Evolutionary conservation across 2,113 vertebrate species (phyloP), one percentile per base, ranked within the genome.

Genomic region (Nibea coibor): DNA sequence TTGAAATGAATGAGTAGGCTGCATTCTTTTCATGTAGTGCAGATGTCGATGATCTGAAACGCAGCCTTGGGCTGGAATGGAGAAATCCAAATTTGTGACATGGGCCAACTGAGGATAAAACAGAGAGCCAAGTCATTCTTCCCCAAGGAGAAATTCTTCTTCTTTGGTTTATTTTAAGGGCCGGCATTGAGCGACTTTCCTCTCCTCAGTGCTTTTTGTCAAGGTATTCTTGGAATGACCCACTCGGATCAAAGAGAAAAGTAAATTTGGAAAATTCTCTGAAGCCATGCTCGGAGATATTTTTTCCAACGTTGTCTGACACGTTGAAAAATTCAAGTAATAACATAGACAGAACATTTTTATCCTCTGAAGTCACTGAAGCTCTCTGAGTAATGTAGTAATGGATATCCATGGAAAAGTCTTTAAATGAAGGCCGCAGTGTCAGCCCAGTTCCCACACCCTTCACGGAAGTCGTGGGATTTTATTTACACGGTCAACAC

Each of bases 301-400:
- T 80, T 39, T 39, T 80, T 77, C 53, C 1, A 53, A 31, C 31
- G 35, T 0, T 35, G 8, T 66, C 45, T 53, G 14, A 62, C 63
- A 50, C 9, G 11, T 45, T 51, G 56, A 81, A 66, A 87, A 58
- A 67, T 24, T 54, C 9, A n/a, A 31, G 51, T 57, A 39, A 72
- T 75, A 61, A 70, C 22, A 57, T 26, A 16, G 20, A 47, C 35
- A 59, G 61, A 70, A 56, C 63, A 81, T 89, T 89, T 89, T 68
- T 75, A 64, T 50, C 24, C 66, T 5, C 53, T 75, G 78, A 82
- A 68, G 89, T 89, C 83, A 78, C 26, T 6, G 20, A 47, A 80
- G 63, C 57, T 35, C 24, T 63, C 20, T 28, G 68, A 65, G 11
- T 7, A 39, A 39, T 39, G 35, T 2, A 48, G 56, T 65, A 53